These are phyloP conservation scores for Albula goreensis DNA, from an alignment of 2,113 vertebrate species.

Conservation along the genomic window DNA sequence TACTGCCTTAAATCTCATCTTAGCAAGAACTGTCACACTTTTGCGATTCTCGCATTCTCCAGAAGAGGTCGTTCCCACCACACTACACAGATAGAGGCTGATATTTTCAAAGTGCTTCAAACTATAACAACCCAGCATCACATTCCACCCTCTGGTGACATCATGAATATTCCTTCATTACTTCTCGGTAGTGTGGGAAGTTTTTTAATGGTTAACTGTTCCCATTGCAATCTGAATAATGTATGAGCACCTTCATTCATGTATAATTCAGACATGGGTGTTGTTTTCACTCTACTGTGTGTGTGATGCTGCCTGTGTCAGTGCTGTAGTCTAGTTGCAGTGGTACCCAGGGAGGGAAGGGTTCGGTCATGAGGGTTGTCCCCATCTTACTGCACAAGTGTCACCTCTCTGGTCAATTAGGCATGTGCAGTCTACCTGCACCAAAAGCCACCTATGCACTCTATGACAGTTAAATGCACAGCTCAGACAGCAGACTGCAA, in stretches of 20 bases:
- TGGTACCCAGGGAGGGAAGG: not conserved
- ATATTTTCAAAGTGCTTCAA: too few relatives aligned
- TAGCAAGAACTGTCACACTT: not conserved
- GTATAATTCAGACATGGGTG: not conserved
- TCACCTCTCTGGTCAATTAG: not conserved
- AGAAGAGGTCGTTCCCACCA: not conserved
- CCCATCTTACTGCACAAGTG: not conserved
- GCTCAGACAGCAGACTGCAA: conserved; percentile 24
- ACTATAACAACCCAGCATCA: too few relatives aligned
- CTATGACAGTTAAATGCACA: not conserved
- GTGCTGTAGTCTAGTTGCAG: not conserved
- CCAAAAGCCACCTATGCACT: not conserved
- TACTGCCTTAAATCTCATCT: not conserved
- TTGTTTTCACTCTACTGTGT: not conserved
- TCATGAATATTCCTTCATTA: too few relatives aligned
- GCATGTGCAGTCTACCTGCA: not conserved
- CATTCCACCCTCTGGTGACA: too few relatives aligned
- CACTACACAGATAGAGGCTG: not conserved
- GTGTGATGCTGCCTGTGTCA: not conserved
- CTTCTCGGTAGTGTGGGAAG: too few relatives aligned
- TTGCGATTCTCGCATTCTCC: not conserved
- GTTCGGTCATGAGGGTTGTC: not conserved
- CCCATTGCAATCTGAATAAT: not conserved
- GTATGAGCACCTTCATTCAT: not conserved
- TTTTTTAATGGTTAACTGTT: not conserved